Percentiles rank a stretch among this genome's conserved stretches.
These are phyloP conservation scores for Eilema caniola DNA, from an alignment of 2,888 invertebrate species.

Conservation along the genomic window DNA sequence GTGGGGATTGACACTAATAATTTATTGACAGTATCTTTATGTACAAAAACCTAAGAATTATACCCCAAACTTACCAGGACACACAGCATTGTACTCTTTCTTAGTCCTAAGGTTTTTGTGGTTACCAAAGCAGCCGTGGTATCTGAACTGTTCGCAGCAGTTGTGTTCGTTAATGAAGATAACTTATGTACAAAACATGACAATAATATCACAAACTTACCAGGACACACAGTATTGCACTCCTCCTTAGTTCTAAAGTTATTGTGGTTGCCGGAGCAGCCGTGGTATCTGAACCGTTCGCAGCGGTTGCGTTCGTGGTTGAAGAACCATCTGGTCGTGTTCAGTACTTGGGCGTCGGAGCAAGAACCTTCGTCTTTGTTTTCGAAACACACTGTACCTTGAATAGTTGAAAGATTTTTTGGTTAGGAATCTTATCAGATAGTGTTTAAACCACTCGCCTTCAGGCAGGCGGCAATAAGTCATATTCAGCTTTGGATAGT, in stretches of 20 bases:
- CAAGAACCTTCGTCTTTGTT: constrained; percentile 89
- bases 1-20: no score
- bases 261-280: constrained; percentile 94
- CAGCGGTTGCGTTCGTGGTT: constrained; percentile 93
- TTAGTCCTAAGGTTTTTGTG: constrained; percentile 95
- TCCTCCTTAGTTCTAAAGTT: constrained; percentile 93
- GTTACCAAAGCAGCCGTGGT: constrained; percentile 92
- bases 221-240: constrained; percentile 93
- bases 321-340: constrained; percentile 90
- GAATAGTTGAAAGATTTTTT: neutral
- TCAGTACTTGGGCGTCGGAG: constrained; percentile 68
- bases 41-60: no score
- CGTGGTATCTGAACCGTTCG: constrained; percentile 89
- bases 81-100: constrained; percentile 92
- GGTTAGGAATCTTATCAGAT: neutral
- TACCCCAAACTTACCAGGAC: constrained; percentile 87
- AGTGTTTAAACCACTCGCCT: no score
- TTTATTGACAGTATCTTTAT: neutral
- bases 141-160: constrained; percentile 90
- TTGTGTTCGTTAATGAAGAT: constrained; percentile 93
- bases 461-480: no score
- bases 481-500: no score
- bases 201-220: constrained; percentile 66
- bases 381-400: constrained; percentile 94
- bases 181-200: no score